Conservation (phyloP, 1,140 invertebrate species). For the Diorhabda sublineata region DNA sequence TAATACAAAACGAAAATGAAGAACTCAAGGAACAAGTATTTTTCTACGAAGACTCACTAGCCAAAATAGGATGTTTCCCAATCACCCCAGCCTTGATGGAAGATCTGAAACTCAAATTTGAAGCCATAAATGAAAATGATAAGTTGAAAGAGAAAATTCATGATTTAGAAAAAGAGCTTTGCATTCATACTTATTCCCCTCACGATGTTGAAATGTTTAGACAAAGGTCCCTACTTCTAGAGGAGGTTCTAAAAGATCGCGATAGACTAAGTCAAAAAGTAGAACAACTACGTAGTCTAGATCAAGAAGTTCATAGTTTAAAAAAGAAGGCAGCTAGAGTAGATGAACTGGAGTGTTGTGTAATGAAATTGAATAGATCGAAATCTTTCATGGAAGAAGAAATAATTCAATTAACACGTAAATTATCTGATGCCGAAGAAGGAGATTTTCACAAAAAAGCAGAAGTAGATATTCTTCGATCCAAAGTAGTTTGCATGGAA, state of each 20-base stretch:
- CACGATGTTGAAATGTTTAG: conserved; percentile 34
- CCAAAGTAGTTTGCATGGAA: conserved; percentile 29
- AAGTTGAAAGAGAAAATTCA: conserved; percentile 26
- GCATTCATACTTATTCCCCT: conserved; percentile 29
- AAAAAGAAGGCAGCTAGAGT: conserved; percentile 21
- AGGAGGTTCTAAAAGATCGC: conserved; percentile 27
- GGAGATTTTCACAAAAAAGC: conserved; percentile 23
- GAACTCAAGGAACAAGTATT: conserved; percentile 24
- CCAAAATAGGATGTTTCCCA: neutral
- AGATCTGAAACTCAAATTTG: conserved; percentile 25
- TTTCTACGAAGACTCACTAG: conserved; percentile 14
- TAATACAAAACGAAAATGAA: conserved; percentile 36
- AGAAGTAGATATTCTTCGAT: conserved; percentile 25
- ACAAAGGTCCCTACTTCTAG: conserved; percentile 24
- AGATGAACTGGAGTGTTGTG: conserved; percentile 26
- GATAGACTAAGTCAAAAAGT: conserved; percentile 28
- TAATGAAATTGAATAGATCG: conserved; percentile 27
- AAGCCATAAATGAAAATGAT: conserved; percentile 32
- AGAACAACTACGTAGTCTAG: conserved; percentile 26
- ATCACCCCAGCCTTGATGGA: neutral
- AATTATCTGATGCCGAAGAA: conserved; percentile 26
- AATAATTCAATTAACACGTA: conserved; percentile 29
- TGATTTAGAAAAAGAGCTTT: conserved; percentile 31
- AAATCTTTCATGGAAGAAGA: conserved; percentile 33
- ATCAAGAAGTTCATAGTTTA: conserved; percentile 17